Conservation (phyloP, 2,888 invertebrate genomes). For the Scaptomyza reducta region DNA sequence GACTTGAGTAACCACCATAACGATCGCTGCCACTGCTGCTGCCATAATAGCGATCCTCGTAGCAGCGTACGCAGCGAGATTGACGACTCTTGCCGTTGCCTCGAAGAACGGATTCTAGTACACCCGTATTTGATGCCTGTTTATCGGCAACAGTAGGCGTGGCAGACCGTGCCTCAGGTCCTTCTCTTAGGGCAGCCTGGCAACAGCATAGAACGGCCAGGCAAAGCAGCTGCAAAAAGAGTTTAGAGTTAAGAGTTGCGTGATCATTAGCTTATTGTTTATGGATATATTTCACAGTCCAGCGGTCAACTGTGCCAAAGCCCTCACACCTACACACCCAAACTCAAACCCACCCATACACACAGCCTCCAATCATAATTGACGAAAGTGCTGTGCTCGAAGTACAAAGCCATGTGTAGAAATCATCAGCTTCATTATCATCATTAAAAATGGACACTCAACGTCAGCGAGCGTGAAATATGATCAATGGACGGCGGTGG, state of each 20-base stretch:
- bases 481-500: constrained; percentile 61
- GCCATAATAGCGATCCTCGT: constrained; percentile 77
- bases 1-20: constrained; percentile 69
- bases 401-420: constrained; percentile 55
- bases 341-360: constrained; percentile 11
- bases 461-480: constrained; percentile 71
- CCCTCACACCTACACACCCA: constrained; percentile 28
- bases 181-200: constrained; percentile 42
- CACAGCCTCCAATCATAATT: constrained; percentile 72
- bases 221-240: constrained; percentile 54
- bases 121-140: constrained; percentile 38
- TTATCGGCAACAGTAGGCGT: constrained; percentile 30
- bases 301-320: constrained; percentile 69
- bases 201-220: constrained; percentile 52
- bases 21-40: constrained; percentile 26
- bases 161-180: constrained; percentile 59
- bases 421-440: constrained; percentile 61
- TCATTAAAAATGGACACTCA: constrained; percentile 74
- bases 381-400: constrained; percentile 57
- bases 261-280: constrained; percentile 70
- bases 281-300: constrained; percentile 74
- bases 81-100: constrained; percentile 80
- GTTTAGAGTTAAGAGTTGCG: constrained; percentile 21
- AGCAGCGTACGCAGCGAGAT: constrained; percentile 82
- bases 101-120: constrained; percentile 68